These are phyloP conservation scores for Apoda limacodes DNA, from an alignment of 2,888 invertebrate genomes.

Conservation along the genomic window DNA sequence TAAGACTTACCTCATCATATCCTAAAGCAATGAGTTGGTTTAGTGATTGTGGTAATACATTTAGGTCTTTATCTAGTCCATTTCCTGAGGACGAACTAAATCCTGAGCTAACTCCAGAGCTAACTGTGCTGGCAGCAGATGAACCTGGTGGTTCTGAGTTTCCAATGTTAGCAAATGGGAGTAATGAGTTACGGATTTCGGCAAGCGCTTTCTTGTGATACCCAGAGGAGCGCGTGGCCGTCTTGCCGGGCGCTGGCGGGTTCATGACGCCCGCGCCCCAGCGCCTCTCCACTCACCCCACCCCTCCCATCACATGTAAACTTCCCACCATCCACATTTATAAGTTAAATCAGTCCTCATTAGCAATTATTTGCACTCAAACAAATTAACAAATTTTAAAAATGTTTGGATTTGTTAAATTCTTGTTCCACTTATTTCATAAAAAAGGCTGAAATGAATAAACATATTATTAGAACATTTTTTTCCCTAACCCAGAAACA, in stretches of 20 bases:
- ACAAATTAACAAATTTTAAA: slow-evolving; percentile 4
- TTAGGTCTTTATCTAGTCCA: slow-evolving; percentile 74
- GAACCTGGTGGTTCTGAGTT: slow-evolving; percentile 74
- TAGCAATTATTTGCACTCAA: slow-evolving; percentile 18
- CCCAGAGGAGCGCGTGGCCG: slow-evolving; percentile 80
- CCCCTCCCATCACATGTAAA: slow-evolving; percentile 62
- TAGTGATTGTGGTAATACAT: slow-evolving; percentile 73
- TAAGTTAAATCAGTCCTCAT: slow-evolving; percentile 34
- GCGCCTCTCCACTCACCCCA: slow-evolving; percentile 66
- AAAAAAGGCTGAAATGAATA: too few species aligned
- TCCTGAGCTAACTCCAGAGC: slow-evolving; percentile 68
- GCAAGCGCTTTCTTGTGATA: slow-evolving; percentile 90
- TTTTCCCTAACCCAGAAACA: too few species aligned
- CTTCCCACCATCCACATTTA: slow-evolving; percentile 38
- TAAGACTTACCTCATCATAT: slow-evolving; percentile 77
- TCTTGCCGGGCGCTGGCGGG: slow-evolving; percentile 72
- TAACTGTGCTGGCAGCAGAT: slow-evolving; percentile 81
- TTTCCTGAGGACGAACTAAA: slow-evolving; percentile 71
- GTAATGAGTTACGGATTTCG: slow-evolving; percentile 85
- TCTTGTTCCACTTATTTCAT: too few species aligned
- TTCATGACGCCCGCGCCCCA: slow-evolving; percentile 67
- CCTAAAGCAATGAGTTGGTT: slow-evolving; percentile 78
- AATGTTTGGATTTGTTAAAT: too few species aligned
- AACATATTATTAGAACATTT: too few species aligned
- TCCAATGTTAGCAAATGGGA: slow-evolving; percentile 81